Evolutionary conservation across 2,113 vertebrate genomes (phyloP).

Genomic region (Clupea harengus): DNA sequence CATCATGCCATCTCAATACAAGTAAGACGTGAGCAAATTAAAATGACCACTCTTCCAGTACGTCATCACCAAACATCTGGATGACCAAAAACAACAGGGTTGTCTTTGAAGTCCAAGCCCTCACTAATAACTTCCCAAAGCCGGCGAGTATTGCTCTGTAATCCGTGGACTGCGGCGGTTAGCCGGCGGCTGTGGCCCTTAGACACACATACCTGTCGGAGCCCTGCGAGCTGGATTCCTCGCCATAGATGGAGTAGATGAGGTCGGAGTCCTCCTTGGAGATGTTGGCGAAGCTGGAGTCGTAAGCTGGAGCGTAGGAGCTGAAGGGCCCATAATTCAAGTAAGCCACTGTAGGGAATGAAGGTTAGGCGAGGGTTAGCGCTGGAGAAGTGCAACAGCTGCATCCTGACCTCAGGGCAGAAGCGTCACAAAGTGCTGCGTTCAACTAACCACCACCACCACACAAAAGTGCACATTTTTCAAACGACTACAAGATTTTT

Average conservation of each 20-base stretch:
- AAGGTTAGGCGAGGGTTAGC: neutral
- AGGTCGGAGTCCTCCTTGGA: slow-evolving; percentile 96
- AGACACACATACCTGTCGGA: slow-evolving; percentile 78
- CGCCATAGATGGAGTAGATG: slow-evolving; percentile 86
- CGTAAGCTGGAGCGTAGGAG: slow-evolving; percentile 90
- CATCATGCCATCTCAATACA: neutral
- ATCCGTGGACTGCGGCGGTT: neutral
- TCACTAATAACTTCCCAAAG: neutral
- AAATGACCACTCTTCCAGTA: neutral
- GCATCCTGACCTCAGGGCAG: neutral
- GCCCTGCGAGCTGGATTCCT: slow-evolving; percentile 80
- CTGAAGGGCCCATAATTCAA: slow-evolving; percentile 93
- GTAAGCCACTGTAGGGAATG: slow-evolving; percentile 79
- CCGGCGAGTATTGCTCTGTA: neutral
- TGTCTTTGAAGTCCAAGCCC: neutral
- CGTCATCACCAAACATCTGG: neutral
- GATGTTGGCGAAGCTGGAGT: slow-evolving; percentile 94
- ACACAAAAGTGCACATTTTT: neutral
- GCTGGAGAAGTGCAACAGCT: neutral
- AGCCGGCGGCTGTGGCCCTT: neutral
- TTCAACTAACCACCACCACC: no score
- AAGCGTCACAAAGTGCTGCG: neutral
- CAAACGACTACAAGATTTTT: neutral
- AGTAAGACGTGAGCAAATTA: neutral
- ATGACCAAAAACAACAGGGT: neutral